Evolutionary conservation across 2,113 vertebrate genomes (phyloP).

Genomic region (Thalassoma bifasciatum): DNA sequence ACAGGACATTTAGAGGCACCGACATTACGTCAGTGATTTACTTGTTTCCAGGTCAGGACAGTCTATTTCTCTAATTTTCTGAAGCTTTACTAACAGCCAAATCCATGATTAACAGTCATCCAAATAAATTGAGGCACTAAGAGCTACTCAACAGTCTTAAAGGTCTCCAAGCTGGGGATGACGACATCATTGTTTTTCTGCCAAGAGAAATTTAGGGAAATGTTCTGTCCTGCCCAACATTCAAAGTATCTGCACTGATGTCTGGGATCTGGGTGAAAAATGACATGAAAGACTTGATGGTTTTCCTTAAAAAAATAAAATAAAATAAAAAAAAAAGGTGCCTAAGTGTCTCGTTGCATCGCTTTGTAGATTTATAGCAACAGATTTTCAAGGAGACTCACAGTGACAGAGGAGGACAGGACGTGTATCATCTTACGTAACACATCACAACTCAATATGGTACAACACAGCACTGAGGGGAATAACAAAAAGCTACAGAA

Average conservation of each 20-base stretch:
- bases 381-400: constrained; percentile 26
- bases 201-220: not conserved
- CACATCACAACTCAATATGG: constrained; percentile 4
- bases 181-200: constrained; percentile 13
- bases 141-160: constrained; percentile 15
- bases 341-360: not conserved
- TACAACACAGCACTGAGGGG: constrained; percentile 1
- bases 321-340: not conserved
- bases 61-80: constrained; percentile 24
- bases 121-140: not conserved
- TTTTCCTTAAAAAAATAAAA: not conserved
- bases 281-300: not conserved
- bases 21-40: constrained; percentile 27
- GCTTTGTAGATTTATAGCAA: not conserved
- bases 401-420: constrained; percentile 7
- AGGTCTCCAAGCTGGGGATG: constrained; percentile 23
- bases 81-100: constrained; percentile 26
- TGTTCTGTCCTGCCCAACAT: not conserved
- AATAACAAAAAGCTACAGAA: not conserved
- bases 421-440: constrained; percentile 3
- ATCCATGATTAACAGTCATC: constrained; percentile 22
- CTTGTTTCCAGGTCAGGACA: constrained; percentile 11
- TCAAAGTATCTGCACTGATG: not conserved
- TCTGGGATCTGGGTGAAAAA: not conserved
- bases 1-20: not conserved